Base-by-base conservation (phyloP, 2,888 invertebrate species). In the Nycteola revayana region DNA sequence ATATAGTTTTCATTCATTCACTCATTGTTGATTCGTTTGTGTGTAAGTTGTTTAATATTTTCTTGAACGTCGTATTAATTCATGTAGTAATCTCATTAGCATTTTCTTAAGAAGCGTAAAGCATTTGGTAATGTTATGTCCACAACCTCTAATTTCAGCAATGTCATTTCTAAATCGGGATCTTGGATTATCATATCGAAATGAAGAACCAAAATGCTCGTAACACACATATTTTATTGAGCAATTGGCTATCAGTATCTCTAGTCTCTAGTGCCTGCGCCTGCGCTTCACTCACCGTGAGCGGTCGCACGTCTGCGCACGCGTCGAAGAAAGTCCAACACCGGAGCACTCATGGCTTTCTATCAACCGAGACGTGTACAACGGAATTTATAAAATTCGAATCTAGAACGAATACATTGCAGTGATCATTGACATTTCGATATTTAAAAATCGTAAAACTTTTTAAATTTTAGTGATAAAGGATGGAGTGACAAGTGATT, bases 281-380 rank as follows among this genome's bases (percentile, higher is more conserved):
- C 61, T 58, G 55, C 59, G 60, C 58, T 55, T 67, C 85, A 84
- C 75, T 84, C 74, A 65, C 66, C 62, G 59, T 56, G 60, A 70
- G 70, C 61, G 70, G 38, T 50, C 70, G 74, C 78, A 66, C 72
- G 75, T 66, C 64, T 61, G 45, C 76, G 81, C 79, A 83, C 85
- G 84, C 79, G 71, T 70, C 66, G 60, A 78, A 64, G 77, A 75
- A 76, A 81, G 77, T 79, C 61, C 55, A 36, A 50, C 42, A 59
- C 65, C 73, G 68, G 73, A 71, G 74, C 69, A 66, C 66, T 55
- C 52, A 52, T 60, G 59, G 73, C 82, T 86, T 86, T 86, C 85
- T 83, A 83, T 67, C 71, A 57, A 66, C 59, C 66, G 59, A 66
- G 66, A 67, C 68, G 70, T 60, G 66, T 49, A 37, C 35, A 58